A percentile compares a stretch with the other conserved stretches of the same genome.
phyloP scores from a whole-genome alignment of 2,797 vertebrate genomes.

The Myotis planiceps region DNA sequence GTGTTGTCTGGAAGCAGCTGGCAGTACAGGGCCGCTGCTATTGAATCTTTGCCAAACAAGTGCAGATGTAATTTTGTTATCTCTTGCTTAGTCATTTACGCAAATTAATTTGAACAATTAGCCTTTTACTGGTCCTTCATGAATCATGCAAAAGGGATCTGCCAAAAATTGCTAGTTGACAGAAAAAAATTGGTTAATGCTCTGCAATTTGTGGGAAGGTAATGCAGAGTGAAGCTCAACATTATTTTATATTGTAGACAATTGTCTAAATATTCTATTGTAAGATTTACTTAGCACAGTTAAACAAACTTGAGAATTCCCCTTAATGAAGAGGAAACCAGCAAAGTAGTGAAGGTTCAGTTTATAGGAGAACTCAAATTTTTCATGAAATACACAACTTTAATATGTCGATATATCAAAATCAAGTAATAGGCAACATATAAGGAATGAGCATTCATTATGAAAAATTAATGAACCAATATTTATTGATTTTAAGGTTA shows the following conservation, averaged over 20 bases:
- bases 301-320: slow-evolving; percentile 63
- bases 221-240: slow-evolving; percentile 67
- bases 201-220: slow-evolving; percentile 86
- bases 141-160: slow-evolving; percentile 94
- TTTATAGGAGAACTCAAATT: not conserved
- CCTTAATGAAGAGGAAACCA: slow-evolving; percentile 45
- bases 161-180: slow-evolving; percentile 91
- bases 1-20: slow-evolving; percentile 96
- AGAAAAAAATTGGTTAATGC: slow-evolving; percentile 90
- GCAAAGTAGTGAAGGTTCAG: not conserved
- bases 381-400: not conserved
- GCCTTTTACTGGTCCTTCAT: slow-evolving; percentile 96
- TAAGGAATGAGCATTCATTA: not conserved
- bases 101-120: slow-evolving; percentile 99
- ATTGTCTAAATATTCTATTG: slow-evolving; percentile 62
- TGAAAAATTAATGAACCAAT: not conserved
- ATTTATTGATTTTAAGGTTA: not conserved
- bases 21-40: slow-evolving; percentile 91
- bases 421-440: not conserved
- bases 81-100: slow-evolving; percentile 98
- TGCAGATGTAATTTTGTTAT: slow-evolving; percentile 99
- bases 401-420: not conserved
- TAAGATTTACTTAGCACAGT: slow-evolving; percentile 57
- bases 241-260: slow-evolving; percentile 69
- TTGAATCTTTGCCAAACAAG: slow-evolving; percentile 97